Percentiles rank a stretch among this genome's conserved stretches.
Evolutionary conservation across 2,888 invertebrate species (phyloP).

Genomic region (Cheilosia soror): DNA sequence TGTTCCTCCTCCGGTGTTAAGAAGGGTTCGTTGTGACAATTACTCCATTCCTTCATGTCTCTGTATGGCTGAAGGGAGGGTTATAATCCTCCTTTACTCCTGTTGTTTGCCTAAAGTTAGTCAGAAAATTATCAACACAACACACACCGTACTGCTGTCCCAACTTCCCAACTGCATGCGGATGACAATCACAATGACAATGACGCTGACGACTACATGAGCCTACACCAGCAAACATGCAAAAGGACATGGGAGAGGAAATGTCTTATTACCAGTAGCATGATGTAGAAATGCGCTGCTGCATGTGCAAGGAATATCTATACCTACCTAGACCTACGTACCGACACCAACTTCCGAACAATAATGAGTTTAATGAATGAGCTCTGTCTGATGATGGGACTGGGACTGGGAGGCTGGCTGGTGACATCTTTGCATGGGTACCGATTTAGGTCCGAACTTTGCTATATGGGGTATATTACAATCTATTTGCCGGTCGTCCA

Average conservation of each 20-base stretch:
- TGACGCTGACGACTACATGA: slow-evolving; percentile 69
- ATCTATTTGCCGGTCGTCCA: slow-evolving; percentile 63
- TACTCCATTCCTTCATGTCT: slow-evolving; percentile 17
- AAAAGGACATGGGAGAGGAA: slow-evolving; percentile 72
- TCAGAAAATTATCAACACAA: slow-evolving; percentile 77
- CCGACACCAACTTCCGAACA: slow-evolving; percentile 61
- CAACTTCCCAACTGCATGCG: not conserved
- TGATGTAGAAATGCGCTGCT: slow-evolving; percentile 19
- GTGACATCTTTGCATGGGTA: slow-evolving; percentile 65
- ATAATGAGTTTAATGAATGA: slow-evolving; percentile 75
- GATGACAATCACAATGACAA: slow-evolving; percentile 46
- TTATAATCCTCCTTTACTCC: slow-evolving; percentile 8
- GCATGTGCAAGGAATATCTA: slow-evolving; percentile 29
- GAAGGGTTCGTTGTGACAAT: slow-evolving; percentile 43
- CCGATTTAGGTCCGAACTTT: slow-evolving; percentile 34
- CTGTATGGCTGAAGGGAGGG: not conserved
- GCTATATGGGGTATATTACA: slow-evolving; percentile 55
- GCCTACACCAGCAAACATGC: slow-evolving; percentile 73
- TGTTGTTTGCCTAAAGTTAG: slow-evolving; percentile 77
- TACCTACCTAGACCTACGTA: slow-evolving; percentile 52
- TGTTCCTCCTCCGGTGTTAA: slow-evolving; percentile 43
- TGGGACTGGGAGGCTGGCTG: not conserved
- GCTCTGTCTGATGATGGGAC: slow-evolving; percentile 10
- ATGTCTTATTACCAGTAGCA: slow-evolving; percentile 75
- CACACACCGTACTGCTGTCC: slow-evolving; percentile 26